phyloP scores from a whole-genome alignment of 2,888 invertebrate genomes.

The Steromphala cineraria region DNA sequence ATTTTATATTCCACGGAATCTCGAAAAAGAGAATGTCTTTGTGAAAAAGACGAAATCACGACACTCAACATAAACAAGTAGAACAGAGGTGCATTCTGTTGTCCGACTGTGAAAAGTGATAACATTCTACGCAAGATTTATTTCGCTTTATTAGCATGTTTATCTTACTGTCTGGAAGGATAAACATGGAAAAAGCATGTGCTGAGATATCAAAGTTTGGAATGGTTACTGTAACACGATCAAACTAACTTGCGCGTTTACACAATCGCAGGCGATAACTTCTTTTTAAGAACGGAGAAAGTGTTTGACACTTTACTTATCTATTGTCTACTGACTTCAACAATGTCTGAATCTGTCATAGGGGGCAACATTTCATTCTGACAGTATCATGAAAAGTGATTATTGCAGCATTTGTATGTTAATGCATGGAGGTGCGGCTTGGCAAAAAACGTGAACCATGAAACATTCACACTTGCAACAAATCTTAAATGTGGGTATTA shows the following conservation, averaged over 20 bases:
- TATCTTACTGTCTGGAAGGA: neutral
- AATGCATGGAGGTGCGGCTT: neutral
- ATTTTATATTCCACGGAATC: neutral
- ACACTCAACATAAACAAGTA: neutral
- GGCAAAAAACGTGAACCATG: neutral
- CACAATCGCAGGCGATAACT: neutral
- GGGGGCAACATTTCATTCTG: neutral
- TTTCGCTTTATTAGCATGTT: slow-evolving; percentile 2
- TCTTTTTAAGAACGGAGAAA: neutral
- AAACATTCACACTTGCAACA: neutral
- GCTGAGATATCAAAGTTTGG: neutral
- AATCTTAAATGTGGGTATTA: neutral
- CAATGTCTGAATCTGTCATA: neutral
- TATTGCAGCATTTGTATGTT: neutral
- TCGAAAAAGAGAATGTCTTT: neutral
- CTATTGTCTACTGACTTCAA: neutral
- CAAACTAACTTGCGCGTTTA: neutral
- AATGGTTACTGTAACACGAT: neutral
- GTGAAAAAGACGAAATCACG: neutral
- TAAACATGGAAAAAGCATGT: neutral
- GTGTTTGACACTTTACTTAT: neutral
- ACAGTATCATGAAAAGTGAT: neutral
- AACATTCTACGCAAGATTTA: neutral
- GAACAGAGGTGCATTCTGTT: neutral
- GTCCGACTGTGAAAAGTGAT: neutral